These are phyloP conservation scores for Metaphire vulgaris DNA, from an alignment of 1,140 invertebrate species.

Conservation along the genomic window DNA sequence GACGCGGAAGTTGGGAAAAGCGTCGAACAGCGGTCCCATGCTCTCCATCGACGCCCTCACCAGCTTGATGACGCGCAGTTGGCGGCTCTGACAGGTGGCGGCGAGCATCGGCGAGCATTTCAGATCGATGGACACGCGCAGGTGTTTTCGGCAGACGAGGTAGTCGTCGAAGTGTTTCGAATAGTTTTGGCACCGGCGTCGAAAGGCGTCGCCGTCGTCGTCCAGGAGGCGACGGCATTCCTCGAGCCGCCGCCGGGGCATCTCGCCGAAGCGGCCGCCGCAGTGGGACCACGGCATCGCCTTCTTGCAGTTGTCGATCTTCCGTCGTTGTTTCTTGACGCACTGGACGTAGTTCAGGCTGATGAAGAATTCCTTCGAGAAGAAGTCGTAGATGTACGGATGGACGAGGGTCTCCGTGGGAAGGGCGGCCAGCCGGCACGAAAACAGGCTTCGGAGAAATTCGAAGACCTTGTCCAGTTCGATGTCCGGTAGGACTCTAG, in stretches of 20 bases:
- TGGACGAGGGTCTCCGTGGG: constrained; percentile 9
- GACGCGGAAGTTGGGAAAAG: constrained; percentile 1
- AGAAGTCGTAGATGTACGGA: constrained; percentile 5
- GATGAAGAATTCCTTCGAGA: neutral
- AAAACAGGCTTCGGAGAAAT: neutral
- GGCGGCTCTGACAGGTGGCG: neutral
- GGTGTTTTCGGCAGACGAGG: neutral
- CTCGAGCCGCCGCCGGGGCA: neutral
- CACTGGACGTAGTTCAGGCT: neutral
- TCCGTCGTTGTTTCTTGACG: neutral
- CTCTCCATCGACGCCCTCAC: constrained; percentile 7
- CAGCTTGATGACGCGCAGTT: constrained; percentile 1
- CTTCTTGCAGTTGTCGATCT: neutral
- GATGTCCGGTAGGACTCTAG: neutral
- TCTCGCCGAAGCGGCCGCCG: constrained; percentile 7
- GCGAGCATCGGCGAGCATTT: neutral
- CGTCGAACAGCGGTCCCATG: neutral
- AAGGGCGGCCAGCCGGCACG: neutral
- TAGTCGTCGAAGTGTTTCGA: neutral
- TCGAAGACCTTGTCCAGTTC: neutral
- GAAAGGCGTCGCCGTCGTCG: neutral
- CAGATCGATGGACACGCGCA: neutral
- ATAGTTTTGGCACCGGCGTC: neutral
- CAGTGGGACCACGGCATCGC: neutral
- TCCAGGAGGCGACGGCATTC: neutral